A percentile compares a stretch with the other conserved stretches of the same genome.
phyloP scores from a whole-genome alignment of 2,888 invertebrate species.

The Agrochola circellaris region DNA sequence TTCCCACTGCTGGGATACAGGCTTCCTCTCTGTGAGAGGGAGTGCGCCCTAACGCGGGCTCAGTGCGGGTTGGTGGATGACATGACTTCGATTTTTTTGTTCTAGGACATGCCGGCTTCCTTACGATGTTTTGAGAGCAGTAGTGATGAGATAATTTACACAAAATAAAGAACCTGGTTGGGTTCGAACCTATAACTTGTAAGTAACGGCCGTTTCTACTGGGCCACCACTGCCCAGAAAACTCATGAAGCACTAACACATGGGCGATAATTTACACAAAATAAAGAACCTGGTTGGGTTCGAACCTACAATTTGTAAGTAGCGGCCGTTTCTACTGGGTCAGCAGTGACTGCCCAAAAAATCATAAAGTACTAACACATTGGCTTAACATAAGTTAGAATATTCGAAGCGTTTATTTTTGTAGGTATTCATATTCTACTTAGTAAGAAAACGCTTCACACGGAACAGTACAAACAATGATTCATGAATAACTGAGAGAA shows the following conservation, averaged over 20 bases:
- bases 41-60: too few relatives aligned
- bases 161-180: too few relatives aligned
- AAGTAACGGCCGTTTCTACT: neutral
- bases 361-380: neutral
- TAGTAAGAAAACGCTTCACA: slow-evolving; percentile 38
- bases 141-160: too few relatives aligned
- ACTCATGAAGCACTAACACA: neutral
- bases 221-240: neutral
- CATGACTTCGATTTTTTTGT: too few relatives aligned
- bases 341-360: neutral
- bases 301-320: too few relatives aligned
- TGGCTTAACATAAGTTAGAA: neutral
- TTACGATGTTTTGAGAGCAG: too few relatives aligned
- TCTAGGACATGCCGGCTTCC: too few relatives aligned
- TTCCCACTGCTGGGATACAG: too few relatives aligned
- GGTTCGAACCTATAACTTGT: too few relatives aligned
- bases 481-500: slow-evolving; percentile 51
- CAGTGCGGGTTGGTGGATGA: too few relatives aligned
- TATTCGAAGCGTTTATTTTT: slow-evolving; percentile 5
- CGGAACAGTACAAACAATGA: slow-evolving; percentile 56
- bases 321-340: neutral
- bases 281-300: too few relatives aligned
- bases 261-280: neutral
- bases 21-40: too few relatives aligned
- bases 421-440: slow-evolving; percentile 12